phyloP scores from a whole-genome alignment of 2,113 vertebrate species.

The Rhagologus leucostigma region DNA sequence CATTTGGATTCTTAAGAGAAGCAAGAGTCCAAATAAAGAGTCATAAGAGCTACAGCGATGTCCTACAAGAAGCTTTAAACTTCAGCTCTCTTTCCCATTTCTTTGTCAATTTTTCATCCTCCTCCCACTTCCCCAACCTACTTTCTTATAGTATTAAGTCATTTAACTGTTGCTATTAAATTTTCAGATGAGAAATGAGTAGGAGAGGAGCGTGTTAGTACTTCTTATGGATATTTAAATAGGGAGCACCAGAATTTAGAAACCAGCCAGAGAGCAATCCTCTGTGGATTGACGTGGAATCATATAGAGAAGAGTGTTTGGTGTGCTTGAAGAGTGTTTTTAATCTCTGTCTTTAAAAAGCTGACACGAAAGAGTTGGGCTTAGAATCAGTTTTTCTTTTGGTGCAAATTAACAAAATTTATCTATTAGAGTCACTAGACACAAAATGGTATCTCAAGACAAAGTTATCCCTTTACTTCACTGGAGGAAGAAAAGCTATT shows the following conservation, averaged over 20 bases:
- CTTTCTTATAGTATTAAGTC: not conserved
- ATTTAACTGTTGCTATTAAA: not conserved
- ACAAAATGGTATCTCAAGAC: not conserved
- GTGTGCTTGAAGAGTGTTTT: not conserved
- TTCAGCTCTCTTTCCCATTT: not conserved
- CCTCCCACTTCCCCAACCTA: not conserved
- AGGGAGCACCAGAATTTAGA: not conserved
- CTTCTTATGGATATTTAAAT: not conserved
- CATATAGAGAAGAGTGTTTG: not conserved
- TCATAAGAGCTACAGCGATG: not conserved
- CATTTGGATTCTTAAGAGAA: not conserved
- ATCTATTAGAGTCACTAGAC: not conserved
- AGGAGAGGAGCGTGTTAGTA: fast-evolving
- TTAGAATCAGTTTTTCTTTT: not conserved
- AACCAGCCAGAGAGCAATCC: not conserved
- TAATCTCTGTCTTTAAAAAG: not conserved
- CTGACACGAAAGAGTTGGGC: not conserved
- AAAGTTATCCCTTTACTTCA: not conserved
- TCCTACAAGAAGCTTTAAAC: not conserved
- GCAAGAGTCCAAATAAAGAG: not conserved
- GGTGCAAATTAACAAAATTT: not conserved
- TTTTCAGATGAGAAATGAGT: not conserved
- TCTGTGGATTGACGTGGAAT: not conserved
- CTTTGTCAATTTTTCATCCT: not conserved
- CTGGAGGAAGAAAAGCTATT: not conserved